Base-by-base conservation (phyloP, 2,888 invertebrate species). In the Agriopis aurantiaria region DNA sequence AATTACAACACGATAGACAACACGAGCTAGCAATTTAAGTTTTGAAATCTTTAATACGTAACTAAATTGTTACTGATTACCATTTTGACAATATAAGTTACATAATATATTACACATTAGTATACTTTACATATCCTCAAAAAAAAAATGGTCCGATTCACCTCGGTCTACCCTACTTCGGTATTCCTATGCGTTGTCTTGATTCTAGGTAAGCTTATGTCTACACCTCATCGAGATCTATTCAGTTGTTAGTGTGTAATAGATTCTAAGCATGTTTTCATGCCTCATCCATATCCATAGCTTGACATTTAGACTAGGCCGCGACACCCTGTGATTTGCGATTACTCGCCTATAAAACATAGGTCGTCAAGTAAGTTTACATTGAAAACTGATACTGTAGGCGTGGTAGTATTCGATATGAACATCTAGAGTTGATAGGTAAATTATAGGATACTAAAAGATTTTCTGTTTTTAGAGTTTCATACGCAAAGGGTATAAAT, bases 251-350 rank as follows among this genome's bases (percentile, higher is more conserved):
- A 43, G 43, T 33, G 43, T 57, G 17, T 58, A 48, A 48, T 58
- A 58, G 46, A 58, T 58, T 58, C 58, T 8, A 33, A n/a, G 46
- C 46, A 58, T 12, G 58, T 33, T 8, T 14, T 33, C 33, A 17
- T 46, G 49, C 11, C 40, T 51, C 57, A 59, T 66, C 52, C 55
- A 49, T 59, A 67, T 67, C 56, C 67, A 51, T 66, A 48, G 43
- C 49, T 49, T 73, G 73, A 68, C 73, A 73, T 70, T 73, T 70
- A 46, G 41, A 10, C 52, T 65, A 64, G 23, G 57, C 40, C 68
- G 10, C 52, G 51, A 69, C 55, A 65, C 59, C 58, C 67, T 67
- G 55, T 68, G 14, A 71, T 71, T 69, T 71, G 71, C 58, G 58
- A 58, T 58, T 58, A 58, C 23, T 41, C 63, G 68, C 23, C 11